Conservation (phyloP, 2,113 vertebrate genomes). For the Protomyctophum bolini region DNA sequence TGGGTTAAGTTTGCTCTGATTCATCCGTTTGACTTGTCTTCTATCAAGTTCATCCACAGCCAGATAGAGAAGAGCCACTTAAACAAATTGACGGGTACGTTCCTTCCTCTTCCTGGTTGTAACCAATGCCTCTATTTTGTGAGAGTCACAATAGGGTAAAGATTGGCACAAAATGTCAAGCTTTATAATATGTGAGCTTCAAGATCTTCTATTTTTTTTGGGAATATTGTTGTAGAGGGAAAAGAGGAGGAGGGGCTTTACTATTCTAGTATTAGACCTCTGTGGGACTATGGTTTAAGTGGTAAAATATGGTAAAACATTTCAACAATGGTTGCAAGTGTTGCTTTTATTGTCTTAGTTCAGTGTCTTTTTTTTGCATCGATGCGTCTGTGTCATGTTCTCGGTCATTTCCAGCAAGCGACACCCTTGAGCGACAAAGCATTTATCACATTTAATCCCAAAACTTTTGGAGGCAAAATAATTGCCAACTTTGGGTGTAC, state of each 20-base stretch:
- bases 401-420: no score
- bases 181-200: no score
- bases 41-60: constrained; percentile 76
- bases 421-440: no score
- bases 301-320: no score
- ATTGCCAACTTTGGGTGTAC: constrained; percentile 15
- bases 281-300: constrained; percentile 12
- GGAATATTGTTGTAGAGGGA: no score
- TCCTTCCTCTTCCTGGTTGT: constrained; percentile 71
- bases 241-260: no score
- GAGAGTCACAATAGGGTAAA: no score
- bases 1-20: constrained; percentile 56
- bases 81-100: constrained; percentile 62
- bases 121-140: constrained; percentile 22
- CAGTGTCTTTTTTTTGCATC: constrained; percentile 33
- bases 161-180: no score
- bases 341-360: constrained; percentile 41
- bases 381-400: no score
- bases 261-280: no score
- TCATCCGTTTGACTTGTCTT: constrained; percentile 77
- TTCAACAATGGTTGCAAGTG: constrained; percentile 41
- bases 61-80: constrained; percentile 69
- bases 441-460: no score
- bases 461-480: constrained; percentile 30
- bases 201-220: no score